phyloP scores from a whole-genome alignment of 2,888 invertebrate species.

The Hesperia comma region DNA sequence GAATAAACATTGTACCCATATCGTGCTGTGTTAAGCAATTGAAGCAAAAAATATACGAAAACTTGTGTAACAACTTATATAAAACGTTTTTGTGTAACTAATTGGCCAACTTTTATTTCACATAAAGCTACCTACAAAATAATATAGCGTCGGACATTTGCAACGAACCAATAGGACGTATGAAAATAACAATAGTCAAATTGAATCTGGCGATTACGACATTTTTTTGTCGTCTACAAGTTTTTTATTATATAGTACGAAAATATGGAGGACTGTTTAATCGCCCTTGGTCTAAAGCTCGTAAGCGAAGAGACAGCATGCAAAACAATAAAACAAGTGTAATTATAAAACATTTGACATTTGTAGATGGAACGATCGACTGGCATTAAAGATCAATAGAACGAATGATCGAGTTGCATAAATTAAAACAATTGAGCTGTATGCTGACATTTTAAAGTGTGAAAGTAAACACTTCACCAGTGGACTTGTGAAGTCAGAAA shows the following conservation, averaged over 20 bases:
- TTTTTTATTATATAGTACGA: not conserved
- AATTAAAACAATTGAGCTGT: conserved; percentile 15
- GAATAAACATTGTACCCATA: conserved; percentile 33
- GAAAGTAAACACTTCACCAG: conserved; percentile 8
- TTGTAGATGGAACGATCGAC: conserved; percentile 16
- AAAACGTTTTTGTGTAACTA: conserved; percentile 35
- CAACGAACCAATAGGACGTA: conserved; percentile 28
- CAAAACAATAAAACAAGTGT: conserved; percentile 3
- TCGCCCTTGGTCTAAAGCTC: not conserved
- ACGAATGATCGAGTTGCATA: conserved; percentile 19
- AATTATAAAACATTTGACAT: conserved; percentile 10
- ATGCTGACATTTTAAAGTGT: conserved; percentile 21
- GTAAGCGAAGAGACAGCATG: not conserved
- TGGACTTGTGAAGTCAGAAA: not conserved
- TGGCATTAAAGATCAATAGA: conserved; percentile 20
- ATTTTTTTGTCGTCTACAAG: conserved; percentile 9
- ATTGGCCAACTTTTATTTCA: conserved; percentile 35
- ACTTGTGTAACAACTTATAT: conserved; percentile 35
- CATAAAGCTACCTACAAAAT: conserved; percentile 30
- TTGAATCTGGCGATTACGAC: conserved; percentile 12
- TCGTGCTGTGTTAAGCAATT: conserved; percentile 33
- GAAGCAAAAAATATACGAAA: conserved; percentile 35
- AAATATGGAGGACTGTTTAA: not conserved
- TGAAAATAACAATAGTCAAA: conserved; percentile 26
- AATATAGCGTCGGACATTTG: conserved; percentile 23